Conservation (phyloP, 2,888 invertebrate species). For the Dasysyrphus tricinctus region DNA sequence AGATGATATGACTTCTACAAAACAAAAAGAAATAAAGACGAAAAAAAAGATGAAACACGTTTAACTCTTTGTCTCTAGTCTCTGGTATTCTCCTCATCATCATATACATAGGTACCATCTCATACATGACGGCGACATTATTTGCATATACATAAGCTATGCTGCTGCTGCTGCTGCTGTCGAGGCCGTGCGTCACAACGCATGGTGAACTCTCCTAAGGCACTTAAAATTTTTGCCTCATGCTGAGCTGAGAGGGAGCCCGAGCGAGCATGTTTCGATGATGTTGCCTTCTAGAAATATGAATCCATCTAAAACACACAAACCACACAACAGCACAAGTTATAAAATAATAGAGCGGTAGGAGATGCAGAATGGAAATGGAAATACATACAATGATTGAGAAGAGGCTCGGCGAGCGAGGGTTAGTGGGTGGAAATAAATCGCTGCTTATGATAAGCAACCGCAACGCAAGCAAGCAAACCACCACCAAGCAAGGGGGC, state of each 20-base stretch:
- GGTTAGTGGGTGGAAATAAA: conserved; percentile 22
- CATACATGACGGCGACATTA: conserved; percentile 13
- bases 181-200: not conserved
- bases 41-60: conserved; percentile 43
- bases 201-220: conserved; percentile 30
- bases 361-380: not conserved
- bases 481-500: conserved; percentile 10
- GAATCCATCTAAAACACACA: conserved; percentile 36
- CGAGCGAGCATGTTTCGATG: not conserved
- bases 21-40: too few species aligned
- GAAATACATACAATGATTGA: not conserved
- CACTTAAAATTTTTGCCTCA: conserved; percentile 61
- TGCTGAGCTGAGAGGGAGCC: conserved; percentile 47
- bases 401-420: not conserved
- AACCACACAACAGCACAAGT: conserved; percentile 21
- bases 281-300: conserved; percentile 28
- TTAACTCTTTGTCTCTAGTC: conserved; percentile 41
- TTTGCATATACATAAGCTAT: conserved; percentile 34
- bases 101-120: too few species aligned
- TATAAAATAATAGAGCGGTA: not conserved
- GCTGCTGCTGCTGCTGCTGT: not conserved
- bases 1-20: conserved; percentile 36
- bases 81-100: not conserved
- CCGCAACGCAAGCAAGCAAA: conserved; percentile 7
- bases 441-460: conserved; percentile 51